Conservation (phyloP, 2,888 invertebrate species). For the Gastrophysa polygoni region DNA sequence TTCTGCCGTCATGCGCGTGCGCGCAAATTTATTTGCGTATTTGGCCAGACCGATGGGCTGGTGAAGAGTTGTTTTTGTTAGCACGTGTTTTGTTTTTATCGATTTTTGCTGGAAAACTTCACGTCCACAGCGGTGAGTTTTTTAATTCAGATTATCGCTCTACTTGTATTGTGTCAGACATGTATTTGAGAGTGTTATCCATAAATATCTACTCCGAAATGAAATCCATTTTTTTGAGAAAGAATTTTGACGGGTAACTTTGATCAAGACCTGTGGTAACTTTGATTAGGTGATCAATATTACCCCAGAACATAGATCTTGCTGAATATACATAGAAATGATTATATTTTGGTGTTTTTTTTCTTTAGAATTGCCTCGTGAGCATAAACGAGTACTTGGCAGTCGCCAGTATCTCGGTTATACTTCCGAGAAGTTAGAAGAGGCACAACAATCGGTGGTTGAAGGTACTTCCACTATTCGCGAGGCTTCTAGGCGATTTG, state of each 20-base stretch:
- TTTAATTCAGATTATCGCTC: background rate
- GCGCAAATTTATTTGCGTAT: background rate
- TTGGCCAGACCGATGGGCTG: slow-evolving; percentile 2
- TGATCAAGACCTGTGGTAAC: no score
- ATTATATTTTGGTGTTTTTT: background rate
- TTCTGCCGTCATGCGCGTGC: background rate
- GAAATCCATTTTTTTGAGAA: background rate
- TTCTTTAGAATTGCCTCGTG: background rate
- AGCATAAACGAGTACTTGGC: slow-evolving; percentile 3
- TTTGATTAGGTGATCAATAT: no score
- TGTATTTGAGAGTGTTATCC: background rate
- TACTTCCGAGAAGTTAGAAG: background rate
- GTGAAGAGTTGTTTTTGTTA: background rate
- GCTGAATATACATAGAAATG: no score
- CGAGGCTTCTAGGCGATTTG: slow-evolving; percentile 14
- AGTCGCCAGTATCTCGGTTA: background rate
- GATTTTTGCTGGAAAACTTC: slow-evolving; percentile 5
- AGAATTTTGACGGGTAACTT: background rate
- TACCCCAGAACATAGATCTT: no score
- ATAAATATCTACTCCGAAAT: background rate
- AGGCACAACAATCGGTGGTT: slow-evolving; percentile 9
- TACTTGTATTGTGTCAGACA: slow-evolving; percentile 9
- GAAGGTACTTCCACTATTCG: slow-evolving; percentile 15
- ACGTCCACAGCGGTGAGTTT: slow-evolving; percentile 7
- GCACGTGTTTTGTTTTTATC: background rate